Base-by-base conservation (phyloP, 2,888 invertebrate genomes). In the Agrotis segetum region DNA sequence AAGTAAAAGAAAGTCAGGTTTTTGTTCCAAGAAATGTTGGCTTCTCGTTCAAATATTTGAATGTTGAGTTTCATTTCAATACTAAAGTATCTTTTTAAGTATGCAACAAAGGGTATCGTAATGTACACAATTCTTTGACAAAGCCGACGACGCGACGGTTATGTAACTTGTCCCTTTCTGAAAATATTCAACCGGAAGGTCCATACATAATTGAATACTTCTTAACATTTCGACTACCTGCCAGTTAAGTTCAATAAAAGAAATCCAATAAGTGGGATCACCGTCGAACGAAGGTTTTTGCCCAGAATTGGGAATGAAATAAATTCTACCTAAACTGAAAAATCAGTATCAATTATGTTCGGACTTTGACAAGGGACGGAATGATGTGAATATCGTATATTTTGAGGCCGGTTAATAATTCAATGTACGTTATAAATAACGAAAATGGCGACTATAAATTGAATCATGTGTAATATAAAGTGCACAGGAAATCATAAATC, bases 401-500 rank as follows among this genome's bases (percentile, higher is more conserved):
- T 82, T 83, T 56, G 64, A 61, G 67, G 59, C 40, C 46, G 59
- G 53, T 84, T 69, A 72, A 77, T 74, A 71, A 83, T 76, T 78
- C 71, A 80, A 40, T 56, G 34, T 64, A 63, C 21, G 55, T 76
- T 34, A 65, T 67, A 80, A 52, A 61, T 19, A 82, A 56, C 44
- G 67, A 77, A 80, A 55, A 74, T 72, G 81, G 69, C 65, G 19
- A 2, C 60, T 55, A 53, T 65, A 67, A 64, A 69, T 64, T 59
- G 59, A 76, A 50, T 73, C 44, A 61, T 56, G 60, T 66, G 16
- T 52, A 71, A 59, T 63, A 77, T 71, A 71, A 73, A 77, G 50
- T 79, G 64, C 63, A 74, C 44, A 66, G 61, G 67, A 62, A 65
- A 74, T 74, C 82, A 83, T 86, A 90, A 88, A 88, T 85, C 83